Evolutionary conservation across 2,888 invertebrate species (phyloP).

Genomic region (Oconnorella tubifera): DNA sequence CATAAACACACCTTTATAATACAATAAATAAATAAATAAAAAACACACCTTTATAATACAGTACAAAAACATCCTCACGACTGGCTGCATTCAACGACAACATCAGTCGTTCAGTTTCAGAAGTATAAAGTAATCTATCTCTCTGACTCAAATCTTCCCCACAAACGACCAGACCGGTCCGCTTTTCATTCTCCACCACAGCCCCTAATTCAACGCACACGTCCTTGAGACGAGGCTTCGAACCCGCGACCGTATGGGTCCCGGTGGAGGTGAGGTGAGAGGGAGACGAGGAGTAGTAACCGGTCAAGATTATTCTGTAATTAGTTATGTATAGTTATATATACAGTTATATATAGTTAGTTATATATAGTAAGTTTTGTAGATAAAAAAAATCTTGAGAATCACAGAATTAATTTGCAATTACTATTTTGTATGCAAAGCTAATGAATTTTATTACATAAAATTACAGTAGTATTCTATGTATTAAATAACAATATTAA

Average conservation of each 20-base stretch:
- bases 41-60: conserved; percentile 8
- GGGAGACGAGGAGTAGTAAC: neutral
- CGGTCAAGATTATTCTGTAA: neutral
- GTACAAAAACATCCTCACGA: conserved; percentile 4
- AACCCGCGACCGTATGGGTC: too few species aligned
- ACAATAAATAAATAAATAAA: too few species aligned
- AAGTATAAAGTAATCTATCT: conserved; percentile 3
- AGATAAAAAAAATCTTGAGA: too few species aligned
- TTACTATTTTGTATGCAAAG: too few species aligned
- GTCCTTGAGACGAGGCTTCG: conserved; percentile 3
- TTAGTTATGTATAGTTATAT: too few species aligned
- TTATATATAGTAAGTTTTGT: too few species aligned
- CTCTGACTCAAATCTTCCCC: conserved; percentile 3
- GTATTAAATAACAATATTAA: too few species aligned
- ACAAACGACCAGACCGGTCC: conserved; percentile 10
- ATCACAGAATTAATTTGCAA: too few species aligned
- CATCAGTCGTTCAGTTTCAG: conserved; percentile 5
- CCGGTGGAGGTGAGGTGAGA: neutral
- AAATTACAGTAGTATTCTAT: too few species aligned
- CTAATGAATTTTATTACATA: too few species aligned
- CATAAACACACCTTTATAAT: too few species aligned
- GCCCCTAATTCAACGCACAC: conserved; percentile 16
- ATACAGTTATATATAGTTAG: too few species aligned
- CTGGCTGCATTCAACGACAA: conserved; percentile 4
- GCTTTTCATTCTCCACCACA: conserved; percentile 2